Evolutionary conservation across 2,888 invertebrate genomes (phyloP).

Genomic region (Drosophila robusta): DNA sequence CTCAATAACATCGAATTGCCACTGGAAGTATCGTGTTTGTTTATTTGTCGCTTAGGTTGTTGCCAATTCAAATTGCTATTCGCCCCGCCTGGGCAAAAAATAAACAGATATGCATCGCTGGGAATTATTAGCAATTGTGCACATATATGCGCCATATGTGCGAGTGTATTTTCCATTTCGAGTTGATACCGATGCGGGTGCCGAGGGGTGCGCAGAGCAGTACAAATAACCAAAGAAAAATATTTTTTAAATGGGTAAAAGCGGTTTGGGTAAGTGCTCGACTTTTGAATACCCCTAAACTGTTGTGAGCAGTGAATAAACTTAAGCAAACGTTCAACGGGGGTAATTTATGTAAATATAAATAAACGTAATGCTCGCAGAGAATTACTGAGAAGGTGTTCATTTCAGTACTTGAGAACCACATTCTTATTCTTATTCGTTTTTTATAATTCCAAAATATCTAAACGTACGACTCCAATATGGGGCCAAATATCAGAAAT

Average conservation of each 20-base stretch:
- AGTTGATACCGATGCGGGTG: constrained; percentile 31
- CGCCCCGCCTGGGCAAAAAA: constrained; percentile 8
- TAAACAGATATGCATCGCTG: constrained; percentile 35
- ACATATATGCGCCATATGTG: constrained; percentile 14
- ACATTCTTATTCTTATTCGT: no score
- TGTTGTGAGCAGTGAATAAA: background rate
- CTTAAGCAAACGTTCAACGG: background rate
- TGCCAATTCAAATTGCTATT: constrained; percentile 16
- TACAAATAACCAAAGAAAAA: background rate
- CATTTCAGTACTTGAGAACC: no score
- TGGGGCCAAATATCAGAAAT: no score
- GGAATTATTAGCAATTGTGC: constrained; percentile 39
- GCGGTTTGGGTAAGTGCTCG: background rate
- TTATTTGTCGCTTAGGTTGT: constrained; percentile 14
- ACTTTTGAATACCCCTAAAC: background rate
- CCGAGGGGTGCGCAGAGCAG: background rate
- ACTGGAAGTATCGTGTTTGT: constrained; percentile 27
- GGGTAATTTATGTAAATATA: no score
- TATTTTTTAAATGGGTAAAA: background rate
- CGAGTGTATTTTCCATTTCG: constrained; percentile 37
- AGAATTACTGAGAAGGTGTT: no score
- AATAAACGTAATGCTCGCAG: no score
- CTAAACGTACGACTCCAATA: no score
- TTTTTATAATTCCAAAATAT: no score
- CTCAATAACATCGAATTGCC: constrained; percentile 41